These are phyloP conservation scores for Daubentonia madagascariensis DNA, from an alignment of 2,113 vertebrate genomes.

Conservation along the genomic window DNA sequence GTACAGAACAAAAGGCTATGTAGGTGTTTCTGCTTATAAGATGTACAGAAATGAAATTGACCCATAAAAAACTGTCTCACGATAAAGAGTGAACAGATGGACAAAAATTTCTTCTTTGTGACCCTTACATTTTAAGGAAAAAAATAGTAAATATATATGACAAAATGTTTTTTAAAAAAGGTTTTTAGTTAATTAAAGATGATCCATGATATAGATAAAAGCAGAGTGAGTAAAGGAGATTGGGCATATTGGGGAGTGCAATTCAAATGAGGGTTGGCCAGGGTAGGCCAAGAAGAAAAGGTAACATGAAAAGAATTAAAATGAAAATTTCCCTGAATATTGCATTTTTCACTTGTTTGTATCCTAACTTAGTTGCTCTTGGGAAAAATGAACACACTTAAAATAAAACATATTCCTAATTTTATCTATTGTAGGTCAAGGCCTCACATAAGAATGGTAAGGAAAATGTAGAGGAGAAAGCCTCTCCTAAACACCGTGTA, in stretches of 20 bases:
- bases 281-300: neutral
- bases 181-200: neutral
- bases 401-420: neutral
- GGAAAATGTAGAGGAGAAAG: neutral
- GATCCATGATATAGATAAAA: neutral
- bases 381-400: neutral
- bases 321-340: neutral
- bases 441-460: neutral
- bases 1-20: neutral
- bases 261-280: neutral
- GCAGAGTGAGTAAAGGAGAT: neutral
- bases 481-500: neutral
- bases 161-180: neutral
- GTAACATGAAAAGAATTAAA: neutral
- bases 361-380: neutral
- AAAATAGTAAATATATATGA: neutral
- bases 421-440: neutral
- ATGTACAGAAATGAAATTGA: neutral
- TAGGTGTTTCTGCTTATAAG: neutral
- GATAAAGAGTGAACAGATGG: neutral
- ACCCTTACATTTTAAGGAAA: neutral
- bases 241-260: neutral
- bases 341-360: neutral
- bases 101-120: neutral
- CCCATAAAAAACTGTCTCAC: neutral